Conservation (phyloP, 2,888 invertebrate species). For the Synergus gifuensis region DNA sequence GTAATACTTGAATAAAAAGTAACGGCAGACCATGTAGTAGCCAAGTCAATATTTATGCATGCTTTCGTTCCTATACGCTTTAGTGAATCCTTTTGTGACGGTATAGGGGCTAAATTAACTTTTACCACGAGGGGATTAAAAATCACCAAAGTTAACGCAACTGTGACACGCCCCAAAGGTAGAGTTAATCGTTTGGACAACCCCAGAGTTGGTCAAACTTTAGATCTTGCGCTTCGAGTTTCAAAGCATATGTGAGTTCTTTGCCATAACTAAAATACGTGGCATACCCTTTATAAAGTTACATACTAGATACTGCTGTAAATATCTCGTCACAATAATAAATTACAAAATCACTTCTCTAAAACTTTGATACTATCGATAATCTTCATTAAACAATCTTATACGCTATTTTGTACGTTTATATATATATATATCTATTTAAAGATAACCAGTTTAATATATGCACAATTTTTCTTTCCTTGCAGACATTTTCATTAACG, state of each 20-base stretch:
- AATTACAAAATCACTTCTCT: neutral
- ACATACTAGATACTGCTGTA: constrained; percentile 14
- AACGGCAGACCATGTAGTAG: neutral
- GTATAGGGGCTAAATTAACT: constrained; percentile 31
- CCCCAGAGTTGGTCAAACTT: constrained; percentile 20
- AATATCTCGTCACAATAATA: constrained; percentile 16
- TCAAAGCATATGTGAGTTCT: constrained; percentile 27
- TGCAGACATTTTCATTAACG: neutral
- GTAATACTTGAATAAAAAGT: neutral
- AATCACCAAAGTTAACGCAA: constrained; percentile 32
- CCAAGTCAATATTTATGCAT: constrained; percentile 22
- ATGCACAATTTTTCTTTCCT: neutral
- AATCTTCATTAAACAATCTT: neutral
- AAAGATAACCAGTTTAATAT: neutral
- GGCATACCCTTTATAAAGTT: constrained; percentile 22
- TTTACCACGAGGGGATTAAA: constrained; percentile 34
- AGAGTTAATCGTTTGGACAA: constrained; percentile 33
- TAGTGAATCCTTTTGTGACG: constrained; percentile 22
- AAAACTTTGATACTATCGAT: neutral
- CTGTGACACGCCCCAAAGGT: constrained; percentile 26
- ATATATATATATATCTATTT: too few relatives aligned
- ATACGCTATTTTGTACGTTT: neutral
- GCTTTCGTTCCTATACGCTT: neutral
- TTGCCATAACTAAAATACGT: constrained; percentile 39
- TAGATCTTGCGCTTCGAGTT: constrained; percentile 27